Conservation (phyloP, 2,888 invertebrate species). For the Eupithecia pulchellata region DNA sequence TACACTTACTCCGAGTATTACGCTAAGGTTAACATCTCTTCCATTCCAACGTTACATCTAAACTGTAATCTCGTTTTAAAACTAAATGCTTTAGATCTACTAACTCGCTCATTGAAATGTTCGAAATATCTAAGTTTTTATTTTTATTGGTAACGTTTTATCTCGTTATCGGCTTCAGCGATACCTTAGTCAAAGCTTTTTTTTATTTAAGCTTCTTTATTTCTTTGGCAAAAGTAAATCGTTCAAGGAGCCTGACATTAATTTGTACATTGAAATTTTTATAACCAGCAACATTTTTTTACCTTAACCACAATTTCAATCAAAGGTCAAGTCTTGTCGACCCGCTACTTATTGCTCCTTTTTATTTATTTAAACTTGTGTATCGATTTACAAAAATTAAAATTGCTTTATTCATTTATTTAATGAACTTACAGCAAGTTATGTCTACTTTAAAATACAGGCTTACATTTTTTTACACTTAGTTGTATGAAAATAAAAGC, state of each 20-base stretch:
- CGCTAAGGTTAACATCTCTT: constrained; percentile 77
- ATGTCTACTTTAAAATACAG: constrained; percentile 61
- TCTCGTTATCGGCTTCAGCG: not conserved
- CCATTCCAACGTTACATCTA: constrained; percentile 72
- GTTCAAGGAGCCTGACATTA: not conserved
- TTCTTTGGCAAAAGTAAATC: constrained; percentile 1
- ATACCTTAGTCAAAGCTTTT: not conserved
- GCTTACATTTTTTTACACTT: constrained; percentile 68
- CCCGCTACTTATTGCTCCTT: not conserved
- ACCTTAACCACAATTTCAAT: not conserved
- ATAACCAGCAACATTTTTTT: not conserved
- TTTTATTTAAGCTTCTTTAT: not conserved
- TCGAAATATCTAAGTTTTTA: not conserved
- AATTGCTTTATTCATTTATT: not conserved
- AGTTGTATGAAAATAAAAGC: constrained; percentile 79
- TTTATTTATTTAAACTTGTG: not conserved
- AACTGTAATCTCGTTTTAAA: constrained; percentile 32
- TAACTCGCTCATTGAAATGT: constrained; percentile 2
- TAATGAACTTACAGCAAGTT: constrained; percentile 14
- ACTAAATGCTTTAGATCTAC: constrained; percentile 31
- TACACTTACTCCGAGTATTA: constrained; percentile 73
- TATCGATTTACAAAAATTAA: constrained; percentile 4
- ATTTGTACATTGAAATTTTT: constrained; percentile 1
- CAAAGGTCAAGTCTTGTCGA: constrained; percentile 9
- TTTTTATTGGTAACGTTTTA: constrained; percentile 4